These are phyloP conservation scores for Rhea americana DNA, from an alignment of 2,113 vertebrate genomes.

Conservation along the genomic window DNA sequence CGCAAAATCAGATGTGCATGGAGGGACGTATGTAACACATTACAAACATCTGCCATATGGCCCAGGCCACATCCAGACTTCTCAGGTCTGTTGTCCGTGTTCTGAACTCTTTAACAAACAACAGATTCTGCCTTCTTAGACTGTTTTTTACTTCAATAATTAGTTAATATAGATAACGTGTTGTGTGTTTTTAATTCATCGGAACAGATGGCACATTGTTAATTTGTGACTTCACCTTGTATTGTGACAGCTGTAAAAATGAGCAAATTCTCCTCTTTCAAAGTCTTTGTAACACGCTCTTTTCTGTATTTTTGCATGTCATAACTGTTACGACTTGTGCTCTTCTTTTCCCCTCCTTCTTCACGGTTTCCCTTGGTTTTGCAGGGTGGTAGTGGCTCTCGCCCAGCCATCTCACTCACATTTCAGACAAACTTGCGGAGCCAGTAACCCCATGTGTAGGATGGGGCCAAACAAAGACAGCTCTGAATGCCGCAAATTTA, in stretches of 20 bases:
- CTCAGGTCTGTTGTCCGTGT: background rate
- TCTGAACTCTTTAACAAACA: background rate
- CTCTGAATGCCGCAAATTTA: conserved; percentile 18
- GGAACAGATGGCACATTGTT: background rate
- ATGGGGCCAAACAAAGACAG: background rate
- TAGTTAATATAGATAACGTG: background rate
- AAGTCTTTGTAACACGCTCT: fast-evolving
- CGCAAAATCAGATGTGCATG: conserved; percentile 1
- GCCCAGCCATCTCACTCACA: background rate
- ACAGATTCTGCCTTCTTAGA: background rate
- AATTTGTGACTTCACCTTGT: background rate
- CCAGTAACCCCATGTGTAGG: background rate
- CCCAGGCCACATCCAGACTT: background rate
- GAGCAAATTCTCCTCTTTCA: background rate
- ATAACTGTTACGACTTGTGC: background rate
- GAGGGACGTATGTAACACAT: background rate
- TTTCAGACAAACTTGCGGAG: background rate
- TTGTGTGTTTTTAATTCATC: background rate
- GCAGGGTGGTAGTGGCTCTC: background rate
- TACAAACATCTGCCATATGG: background rate
- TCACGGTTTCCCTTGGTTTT: background rate
- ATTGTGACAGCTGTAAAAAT: background rate
- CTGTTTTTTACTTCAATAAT: background rate
- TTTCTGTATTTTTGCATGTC: background rate
- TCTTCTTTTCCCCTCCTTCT: background rate